Conservation (phyloP, 2,888 invertebrate genomes). For the Andrena trimmerana region DNA sequence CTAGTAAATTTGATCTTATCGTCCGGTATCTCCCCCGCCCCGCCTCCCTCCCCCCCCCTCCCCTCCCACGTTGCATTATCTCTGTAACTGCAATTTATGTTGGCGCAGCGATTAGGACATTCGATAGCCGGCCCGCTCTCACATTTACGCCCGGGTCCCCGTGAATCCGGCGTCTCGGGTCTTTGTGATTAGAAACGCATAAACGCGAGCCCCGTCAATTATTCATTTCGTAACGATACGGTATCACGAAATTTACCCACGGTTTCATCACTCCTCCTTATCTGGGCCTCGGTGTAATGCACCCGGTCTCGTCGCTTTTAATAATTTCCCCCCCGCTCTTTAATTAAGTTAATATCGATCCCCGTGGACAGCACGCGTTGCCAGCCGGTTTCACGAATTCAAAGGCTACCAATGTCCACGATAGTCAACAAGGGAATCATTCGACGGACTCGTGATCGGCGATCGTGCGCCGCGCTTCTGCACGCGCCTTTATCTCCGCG, state of each 20-base stretch:
- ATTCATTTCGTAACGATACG: slow-evolving; percentile 14
- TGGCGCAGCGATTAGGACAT: slow-evolving; percentile 15
- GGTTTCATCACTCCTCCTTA: slow-evolving; percentile 28
- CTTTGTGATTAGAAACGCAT: slow-evolving; percentile 2
- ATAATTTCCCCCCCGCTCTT: slow-evolving; percentile 35
- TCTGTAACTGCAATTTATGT: slow-evolving; percentile 1
- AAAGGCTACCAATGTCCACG: slow-evolving; percentile 47
- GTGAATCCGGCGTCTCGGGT: not conserved
- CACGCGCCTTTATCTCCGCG: slow-evolving; percentile 45
- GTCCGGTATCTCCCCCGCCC: not conserved
- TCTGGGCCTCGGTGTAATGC: slow-evolving; percentile 3
- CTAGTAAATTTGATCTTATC: slow-evolving; percentile 37
- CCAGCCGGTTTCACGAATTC: slow-evolving; percentile 54
- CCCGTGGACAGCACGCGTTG: slow-evolving; percentile 41
- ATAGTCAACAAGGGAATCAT: slow-evolving; percentile 66
- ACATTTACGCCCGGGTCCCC: slow-evolving; percentile 1
- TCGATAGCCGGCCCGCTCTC: not conserved
- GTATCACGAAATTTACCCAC: slow-evolving; percentile 10
- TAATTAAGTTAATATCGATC: slow-evolving; percentile 45
- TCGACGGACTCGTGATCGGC: slow-evolving; percentile 73
- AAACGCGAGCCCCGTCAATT: not conserved
- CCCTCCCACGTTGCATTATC: slow-evolving; percentile 2
- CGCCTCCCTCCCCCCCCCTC: no score
- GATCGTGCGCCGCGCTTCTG: slow-evolving; percentile 39
- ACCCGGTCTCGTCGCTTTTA: slow-evolving; percentile 20